Evolutionary conservation across 2,113 vertebrate species (phyloP), one percentile per base, ranked within the genome.

Genomic region (Phoxinus phoxinus): DNA sequence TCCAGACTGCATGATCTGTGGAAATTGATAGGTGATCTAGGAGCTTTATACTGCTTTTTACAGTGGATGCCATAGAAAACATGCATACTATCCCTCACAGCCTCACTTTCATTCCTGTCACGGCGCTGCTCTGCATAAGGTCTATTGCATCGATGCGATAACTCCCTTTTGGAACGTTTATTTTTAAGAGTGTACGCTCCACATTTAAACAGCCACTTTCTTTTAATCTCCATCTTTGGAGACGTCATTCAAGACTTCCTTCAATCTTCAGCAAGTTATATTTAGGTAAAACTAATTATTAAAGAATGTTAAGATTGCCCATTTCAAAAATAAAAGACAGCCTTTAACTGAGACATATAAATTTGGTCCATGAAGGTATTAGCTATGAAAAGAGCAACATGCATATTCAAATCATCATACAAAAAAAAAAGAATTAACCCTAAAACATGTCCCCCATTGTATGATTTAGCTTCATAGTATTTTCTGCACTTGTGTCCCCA

Each of bases 271-370:
- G 15, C 30, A 1, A 46, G 17, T 56, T 77, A 77, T 56, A 56
- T 77, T 77, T 77, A 51, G 78, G n/a, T 46, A 21, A 81, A n/a
- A n/a, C n/a, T n/a, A n/a, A n/a, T n/a, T n/a, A n/a, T n/a, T n/a
- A n/a, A n/a, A n/a, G 25, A 35, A 69, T 67, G 6, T 32, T 69
- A 53, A 67, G 35, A 63, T 27, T 46, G 58, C 6, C 35, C 35
- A 25, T 79, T 61, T 41, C 9, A 79, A 79, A 76, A 25, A 25
- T 80, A 25, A 77, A 77, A 21, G 12, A 59, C 12, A 78, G 11
- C 76, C 53, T 59, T 56, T 56, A 56, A 56, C 19, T 56, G 9
- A 19, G 19, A 37, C 53, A 59, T 58, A 53, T 77, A 59, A 8
- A 41, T n/a, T 56, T 56, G 19, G 21, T 7, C 53, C 19, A 21